Conservation (phyloP, 2,113 vertebrate genomes). For the Madoqua kirkii region DNA sequence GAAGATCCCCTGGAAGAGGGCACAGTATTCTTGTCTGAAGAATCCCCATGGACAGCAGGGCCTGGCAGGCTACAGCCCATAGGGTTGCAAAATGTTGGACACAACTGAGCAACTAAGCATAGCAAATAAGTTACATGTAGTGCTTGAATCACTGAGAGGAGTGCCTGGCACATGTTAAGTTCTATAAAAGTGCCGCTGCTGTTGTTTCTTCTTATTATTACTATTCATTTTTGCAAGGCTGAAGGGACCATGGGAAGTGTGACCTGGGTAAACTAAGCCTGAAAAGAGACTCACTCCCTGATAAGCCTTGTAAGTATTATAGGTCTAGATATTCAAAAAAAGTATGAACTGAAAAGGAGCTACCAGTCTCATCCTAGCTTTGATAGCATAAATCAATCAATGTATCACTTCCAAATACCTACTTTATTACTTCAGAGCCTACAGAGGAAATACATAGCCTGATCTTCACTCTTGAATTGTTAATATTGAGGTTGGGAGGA, state of each 20-base stretch:
- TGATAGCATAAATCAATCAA: background rate
- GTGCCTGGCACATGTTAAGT: background rate
- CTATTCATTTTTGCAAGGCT: background rate
- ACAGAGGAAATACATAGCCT: background rate
- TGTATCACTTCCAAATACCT: background rate
- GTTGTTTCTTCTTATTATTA: fast-evolving
- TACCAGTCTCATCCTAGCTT: background rate
- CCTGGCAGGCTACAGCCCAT: background rate
- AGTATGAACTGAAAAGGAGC: background rate
- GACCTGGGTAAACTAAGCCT: background rate
- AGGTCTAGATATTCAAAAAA: background rate
- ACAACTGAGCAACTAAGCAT: background rate
- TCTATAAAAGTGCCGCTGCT: background rate
- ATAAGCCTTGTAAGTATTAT: background rate
- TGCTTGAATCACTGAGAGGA: background rate
- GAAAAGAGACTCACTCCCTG: background rate
- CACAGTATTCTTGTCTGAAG: background rate
- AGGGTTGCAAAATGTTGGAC: background rate
- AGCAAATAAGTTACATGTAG: background rate
- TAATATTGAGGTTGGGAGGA: background rate
- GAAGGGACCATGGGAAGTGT: background rate
- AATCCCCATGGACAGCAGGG: background rate
- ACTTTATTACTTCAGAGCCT: background rate
- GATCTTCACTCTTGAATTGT: background rate
- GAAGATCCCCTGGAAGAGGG: background rate